Evolutionary conservation across 1,140 invertebrate genomes (phyloP), one percentile per base, ranked within the genome.

Genomic region (Papilio polytes): DNA sequence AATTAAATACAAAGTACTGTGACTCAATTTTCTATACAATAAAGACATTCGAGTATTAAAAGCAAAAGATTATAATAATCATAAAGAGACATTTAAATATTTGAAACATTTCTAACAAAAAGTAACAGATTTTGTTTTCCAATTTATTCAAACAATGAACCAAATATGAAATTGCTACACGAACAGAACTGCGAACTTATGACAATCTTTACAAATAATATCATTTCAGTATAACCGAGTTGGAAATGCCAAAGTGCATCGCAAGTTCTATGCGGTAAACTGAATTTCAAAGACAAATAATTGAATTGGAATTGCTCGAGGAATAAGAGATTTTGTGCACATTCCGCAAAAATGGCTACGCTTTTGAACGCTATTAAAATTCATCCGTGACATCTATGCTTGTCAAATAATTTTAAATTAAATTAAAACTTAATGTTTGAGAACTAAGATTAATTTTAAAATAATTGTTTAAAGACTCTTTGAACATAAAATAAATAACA

Each of bases 231-330:
- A 84, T 86, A 85, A 88, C 87, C 83, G 83, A 83, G 84, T 87
- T 44, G 83, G 72, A 88, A 87, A 85, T 81, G 85, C 83, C 81
- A 85, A 86, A 88, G 85, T 87, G 88, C 86, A 89, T 83, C 70
- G 80, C 80, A 86, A 89, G 88, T 86, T 85, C 83, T 81, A 83
- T 82, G 84, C 83, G 80, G 79, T 83, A 83, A 89, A 91, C 84
- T 91, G 89, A 84, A 92, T 90, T 86, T 86, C 85, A 87, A 91
- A 90, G 87, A 89, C 89, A 90, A 92, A 91, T 90, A 90, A 89
- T 90, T 85, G 89, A 85, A 85, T 83, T 81, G 82, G 77, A 85
- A 85, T 86, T 84, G 82, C 85, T 82, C 81, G 82, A 86, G 80
- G 88, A 88, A 87, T 89, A 84, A 84, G 85, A 88, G 88, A 87